phyloP scores from a whole-genome alignment of 2,888 invertebrate species.

The Trissolcus japonicus region DNA sequence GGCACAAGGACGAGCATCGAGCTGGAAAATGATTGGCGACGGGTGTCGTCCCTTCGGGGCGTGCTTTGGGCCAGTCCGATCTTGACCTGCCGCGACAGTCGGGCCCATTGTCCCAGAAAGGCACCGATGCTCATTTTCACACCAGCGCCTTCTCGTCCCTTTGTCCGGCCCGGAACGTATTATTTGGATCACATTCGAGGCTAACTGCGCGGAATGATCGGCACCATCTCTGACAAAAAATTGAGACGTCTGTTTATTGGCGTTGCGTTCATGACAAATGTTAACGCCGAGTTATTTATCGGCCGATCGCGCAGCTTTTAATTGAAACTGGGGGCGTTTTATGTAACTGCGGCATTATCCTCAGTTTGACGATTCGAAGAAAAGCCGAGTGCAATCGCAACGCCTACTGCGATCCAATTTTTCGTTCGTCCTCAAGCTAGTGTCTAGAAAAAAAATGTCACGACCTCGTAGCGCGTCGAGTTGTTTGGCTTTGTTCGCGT shows the following conservation, averaged over 20 bases:
- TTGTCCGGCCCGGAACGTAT: conserved; percentile 14
- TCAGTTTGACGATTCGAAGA: conserved; percentile 11
- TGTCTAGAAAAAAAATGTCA: not conserved
- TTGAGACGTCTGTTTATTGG: conserved; percentile 43
- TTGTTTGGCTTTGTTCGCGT: not conserved
- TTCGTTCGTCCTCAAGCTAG: not conserved
- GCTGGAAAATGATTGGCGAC: conserved; percentile 69
- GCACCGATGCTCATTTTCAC: conserved; percentile 47
- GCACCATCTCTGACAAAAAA: conserved; percentile 15
- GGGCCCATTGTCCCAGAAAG: conserved; percentile 40
- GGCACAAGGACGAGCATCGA: conserved; percentile 61
- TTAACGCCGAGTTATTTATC: conserved; percentile 30
- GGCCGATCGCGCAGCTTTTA: conserved; percentile 6
- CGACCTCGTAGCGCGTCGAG: not conserved
- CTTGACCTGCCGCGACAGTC: conserved; percentile 49
- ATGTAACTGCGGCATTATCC: conserved; percentile 28
- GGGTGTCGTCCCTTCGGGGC: conserved; percentile 59
- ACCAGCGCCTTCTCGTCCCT: conserved; percentile 12
- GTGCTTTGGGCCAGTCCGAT: conserved; percentile 24
- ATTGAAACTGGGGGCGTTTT: conserved; percentile 38
- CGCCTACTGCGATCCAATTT: conserved; percentile 18
- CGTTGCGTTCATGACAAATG: conserved; percentile 30
- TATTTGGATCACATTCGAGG: conserved; percentile 28
- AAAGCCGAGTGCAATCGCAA: conserved; percentile 8
- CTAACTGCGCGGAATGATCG: conserved; percentile 44